Evolutionary conservation across 2,888 invertebrate species (phyloP).

Genomic region (Brassicogethes aeneus): DNA sequence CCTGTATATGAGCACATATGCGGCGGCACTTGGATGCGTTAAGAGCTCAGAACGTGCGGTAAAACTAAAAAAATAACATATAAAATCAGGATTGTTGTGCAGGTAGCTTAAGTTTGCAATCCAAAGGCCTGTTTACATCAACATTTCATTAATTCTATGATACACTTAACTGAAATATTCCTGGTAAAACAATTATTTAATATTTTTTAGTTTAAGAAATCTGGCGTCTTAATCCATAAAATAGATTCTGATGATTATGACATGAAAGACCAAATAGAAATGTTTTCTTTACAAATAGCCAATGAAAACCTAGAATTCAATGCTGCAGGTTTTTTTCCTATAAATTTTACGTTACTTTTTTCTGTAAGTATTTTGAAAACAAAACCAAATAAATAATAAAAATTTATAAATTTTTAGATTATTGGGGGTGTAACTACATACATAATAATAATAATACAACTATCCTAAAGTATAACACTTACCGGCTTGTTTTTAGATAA

Average conservation of each 20-base stretch:
- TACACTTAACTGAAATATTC: too few species aligned
- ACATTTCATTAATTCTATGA: too few species aligned
- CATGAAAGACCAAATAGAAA: constrained; percentile 30
- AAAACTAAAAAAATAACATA: too few species aligned
- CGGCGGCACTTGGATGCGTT: too few species aligned
- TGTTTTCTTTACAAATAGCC: constrained; percentile 34
- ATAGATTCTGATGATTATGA: constrained; percentile 29
- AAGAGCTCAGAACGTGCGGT: too few species aligned
- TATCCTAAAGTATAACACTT: constrained; percentile 19
- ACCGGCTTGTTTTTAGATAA: constrained; percentile 42
- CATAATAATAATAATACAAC: constrained; percentile 32
- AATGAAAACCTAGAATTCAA: constrained; percentile 31
- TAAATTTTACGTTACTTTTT: constrained; percentile 30
- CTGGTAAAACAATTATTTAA: too few species aligned
- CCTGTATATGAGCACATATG: too few species aligned
- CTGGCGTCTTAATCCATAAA: constrained; percentile 28
- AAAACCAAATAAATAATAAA: background rate
- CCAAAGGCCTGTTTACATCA: too few species aligned
- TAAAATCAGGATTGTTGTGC: too few species aligned
- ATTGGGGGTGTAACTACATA: constrained; percentile 31
- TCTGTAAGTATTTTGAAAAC: constrained; percentile 22
- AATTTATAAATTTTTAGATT: constrained; percentile 22
- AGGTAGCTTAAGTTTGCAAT: too few species aligned
- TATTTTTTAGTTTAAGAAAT: constrained; percentile 25
- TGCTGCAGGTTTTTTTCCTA: constrained; percentile 32